Percentiles rank a stretch among this genome's conserved stretches.
phyloP scores from a whole-genome alignment of 1,140 invertebrate genomes.

The Pseudomyrmex dendroicus region DNA sequence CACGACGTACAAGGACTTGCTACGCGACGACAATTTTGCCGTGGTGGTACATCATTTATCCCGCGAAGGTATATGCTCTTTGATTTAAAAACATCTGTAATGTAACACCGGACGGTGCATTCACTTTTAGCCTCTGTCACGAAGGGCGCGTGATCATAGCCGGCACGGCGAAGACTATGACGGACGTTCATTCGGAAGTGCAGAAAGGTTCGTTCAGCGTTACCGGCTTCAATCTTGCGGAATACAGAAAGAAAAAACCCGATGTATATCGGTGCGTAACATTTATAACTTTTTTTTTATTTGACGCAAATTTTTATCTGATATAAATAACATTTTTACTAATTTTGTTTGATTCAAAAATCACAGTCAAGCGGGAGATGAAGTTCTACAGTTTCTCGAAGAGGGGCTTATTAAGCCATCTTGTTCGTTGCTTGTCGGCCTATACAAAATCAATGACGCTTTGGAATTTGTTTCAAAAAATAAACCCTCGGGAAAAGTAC shows the following conservation, averaged over 20 bases:
- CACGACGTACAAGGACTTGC: slow-evolving; percentile 72
- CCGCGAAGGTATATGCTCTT: slow-evolving; percentile 74
- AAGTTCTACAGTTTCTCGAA: slow-evolving; percentile 79
- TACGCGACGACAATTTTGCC: slow-evolving; percentile 79
- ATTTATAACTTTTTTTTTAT: not conserved
- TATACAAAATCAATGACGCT: slow-evolving; percentile 79
- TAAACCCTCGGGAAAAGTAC: slow-evolving; percentile 79
- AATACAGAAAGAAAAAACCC: slow-evolving; percentile 84
- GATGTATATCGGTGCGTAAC: slow-evolving; percentile 84
- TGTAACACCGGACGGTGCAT: slow-evolving; percentile 25
- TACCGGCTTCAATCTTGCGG: slow-evolving; percentile 85
- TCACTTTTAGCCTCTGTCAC: slow-evolving; percentile 79
- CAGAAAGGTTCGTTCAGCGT: slow-evolving; percentile 82
- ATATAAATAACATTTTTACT: not conserved
- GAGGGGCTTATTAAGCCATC: slow-evolving; percentile 79
- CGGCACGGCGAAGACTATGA: slow-evolving; percentile 84
- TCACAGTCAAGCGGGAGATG: slow-evolving; percentile 79
- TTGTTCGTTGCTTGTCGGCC: slow-evolving; percentile 72
- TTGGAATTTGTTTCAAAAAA: slow-evolving; percentile 73
- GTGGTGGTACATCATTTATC: slow-evolving; percentile 80
- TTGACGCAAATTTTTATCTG: not conserved
- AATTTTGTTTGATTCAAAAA: slow-evolving; percentile 17
- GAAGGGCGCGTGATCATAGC: slow-evolving; percentile 86
- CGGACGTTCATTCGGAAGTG: slow-evolving; percentile 79
- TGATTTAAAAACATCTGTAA: not conserved